Base-by-base conservation (phyloP, 2,113 vertebrate genomes). In the Muscicapa adusta region DNA sequence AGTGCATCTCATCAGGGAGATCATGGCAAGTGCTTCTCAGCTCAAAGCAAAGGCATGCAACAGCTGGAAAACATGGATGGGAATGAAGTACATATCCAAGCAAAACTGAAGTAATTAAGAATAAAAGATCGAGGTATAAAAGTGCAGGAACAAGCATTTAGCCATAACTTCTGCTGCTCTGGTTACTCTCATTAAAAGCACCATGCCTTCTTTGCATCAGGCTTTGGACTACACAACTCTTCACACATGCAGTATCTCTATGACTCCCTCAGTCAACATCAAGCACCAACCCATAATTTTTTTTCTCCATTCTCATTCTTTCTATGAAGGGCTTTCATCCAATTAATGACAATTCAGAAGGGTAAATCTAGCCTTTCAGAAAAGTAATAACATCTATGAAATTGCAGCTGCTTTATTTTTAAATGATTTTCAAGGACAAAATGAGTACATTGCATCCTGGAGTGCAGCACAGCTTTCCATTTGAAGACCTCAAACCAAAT, bases 401-500 rank as follows among this genome's bases (percentile, higher is more conserved):
- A 63, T 82, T 81, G 57, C 76, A 94, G 31, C 60, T 91, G 40
- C 77, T 83, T 90, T 91, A 67, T 50, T 96, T 91, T 66, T 18
- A 86, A 94, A 92, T 72, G 0, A 87, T 86, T 95, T 94, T 88
- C 90, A 90, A 91, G 92, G 85, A 78, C 65, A 75, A 88, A 86
- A 40, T 22, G n/a, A 96, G 56, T 61, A 91, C 56, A 70, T 29
- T 18, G 60, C 56, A 88, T 56, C 48, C 82, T 80, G 57, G 93
- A 93, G 31, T 45, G 36, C 76, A 95, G 86, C 82, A 47, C 65
- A 81, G 48, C 38, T 88, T 93, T 85, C 71, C 47, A 91, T 77
- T 26, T 90, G 74, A 96, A 85, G 91, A 91, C 40, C 84, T 94
- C 67, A 94, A 85, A 93, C 61, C 63, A 84, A 94, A 88, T 63